These are phyloP conservation scores for Mus caroli DNA, from an alignment of 2,797 vertebrate species.

Conservation along the genomic window DNA sequence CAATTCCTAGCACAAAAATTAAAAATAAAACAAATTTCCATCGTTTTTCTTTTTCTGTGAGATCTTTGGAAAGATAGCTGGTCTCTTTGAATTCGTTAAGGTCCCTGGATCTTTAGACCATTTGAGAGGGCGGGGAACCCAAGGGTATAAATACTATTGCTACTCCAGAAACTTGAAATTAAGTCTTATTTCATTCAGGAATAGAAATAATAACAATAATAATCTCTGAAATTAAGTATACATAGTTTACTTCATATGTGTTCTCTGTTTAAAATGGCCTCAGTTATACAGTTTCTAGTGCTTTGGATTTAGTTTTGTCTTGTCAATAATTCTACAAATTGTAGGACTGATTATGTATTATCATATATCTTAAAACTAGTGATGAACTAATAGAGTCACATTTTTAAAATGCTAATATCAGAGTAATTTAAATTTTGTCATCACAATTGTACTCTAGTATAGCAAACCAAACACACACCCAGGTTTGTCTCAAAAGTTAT, in stretches of 20 bases:
- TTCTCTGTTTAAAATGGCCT: conserved; percentile 36
- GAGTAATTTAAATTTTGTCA: conserved; percentile 46
- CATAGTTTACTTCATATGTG: neutral
- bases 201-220: neutral
- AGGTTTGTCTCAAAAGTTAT: conserved; percentile 40
- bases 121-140: neutral
- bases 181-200: neutral
- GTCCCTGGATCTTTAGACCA: conserved; percentile 10
- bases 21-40: neutral
- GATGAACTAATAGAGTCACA: conserved; percentile 44
- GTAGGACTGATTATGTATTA: neutral
- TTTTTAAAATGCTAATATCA: conserved; percentile 28
- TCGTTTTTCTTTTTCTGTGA: conserved; percentile 43
- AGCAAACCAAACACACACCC: conserved; percentile 16
- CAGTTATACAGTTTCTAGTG: neutral
- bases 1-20: neutral
- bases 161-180: conserved; percentile 33
- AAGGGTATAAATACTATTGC: neutral
- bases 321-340: conserved; percentile 48
- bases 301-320: conserved; percentile 29
- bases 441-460: conserved; percentile 21
- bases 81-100: conserved; percentile 32
- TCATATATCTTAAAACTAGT: conserved; percentile 46
- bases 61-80: conserved; percentile 47
- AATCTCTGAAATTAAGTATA: neutral